These are phyloP conservation scores for Mus spretus DNA, from an alignment of 2,797 vertebrate species.

Conservation along the genomic window DNA sequence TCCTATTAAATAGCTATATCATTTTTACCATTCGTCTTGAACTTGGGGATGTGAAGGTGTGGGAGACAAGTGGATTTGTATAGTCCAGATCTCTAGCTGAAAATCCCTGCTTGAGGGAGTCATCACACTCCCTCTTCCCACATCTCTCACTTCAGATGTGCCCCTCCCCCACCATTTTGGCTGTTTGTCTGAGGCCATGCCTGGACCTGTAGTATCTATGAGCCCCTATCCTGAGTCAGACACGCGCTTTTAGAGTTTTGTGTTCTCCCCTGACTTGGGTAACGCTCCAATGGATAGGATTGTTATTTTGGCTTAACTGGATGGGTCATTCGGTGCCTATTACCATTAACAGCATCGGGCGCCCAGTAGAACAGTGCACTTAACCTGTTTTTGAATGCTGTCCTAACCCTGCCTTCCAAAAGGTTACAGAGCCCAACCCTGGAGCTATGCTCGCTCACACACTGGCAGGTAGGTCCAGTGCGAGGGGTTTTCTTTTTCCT, in stretches of 20 bases:
- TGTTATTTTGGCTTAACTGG: conserved; percentile 53
- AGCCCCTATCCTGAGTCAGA: neutral
- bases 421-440: neutral
- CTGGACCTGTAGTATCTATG: neutral
- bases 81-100: neutral
- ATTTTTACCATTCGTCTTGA: conserved; percentile 34
- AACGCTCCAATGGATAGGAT: conserved; percentile 7
- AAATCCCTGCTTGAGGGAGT: neutral
- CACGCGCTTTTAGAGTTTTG: conserved; percentile 35
- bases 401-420: neutral
- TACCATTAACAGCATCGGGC: neutral
- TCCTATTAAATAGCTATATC: neutral
- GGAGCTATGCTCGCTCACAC: neutral
- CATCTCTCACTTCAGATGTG: neutral
- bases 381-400: conserved; percentile 10
- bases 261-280: conserved; percentile 2
- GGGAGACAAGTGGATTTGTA: neutral
- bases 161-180: neutral
- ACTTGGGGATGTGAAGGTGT: neutral
- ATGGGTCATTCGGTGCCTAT: neutral
- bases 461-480: neutral
- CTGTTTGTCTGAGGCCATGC: neutral
- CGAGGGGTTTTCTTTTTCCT: neutral
- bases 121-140: too few species aligned
- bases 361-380: neutral